Base-by-base conservation (phyloP, 2,888 invertebrate genomes). In the Macroteleia sp. region DNA sequence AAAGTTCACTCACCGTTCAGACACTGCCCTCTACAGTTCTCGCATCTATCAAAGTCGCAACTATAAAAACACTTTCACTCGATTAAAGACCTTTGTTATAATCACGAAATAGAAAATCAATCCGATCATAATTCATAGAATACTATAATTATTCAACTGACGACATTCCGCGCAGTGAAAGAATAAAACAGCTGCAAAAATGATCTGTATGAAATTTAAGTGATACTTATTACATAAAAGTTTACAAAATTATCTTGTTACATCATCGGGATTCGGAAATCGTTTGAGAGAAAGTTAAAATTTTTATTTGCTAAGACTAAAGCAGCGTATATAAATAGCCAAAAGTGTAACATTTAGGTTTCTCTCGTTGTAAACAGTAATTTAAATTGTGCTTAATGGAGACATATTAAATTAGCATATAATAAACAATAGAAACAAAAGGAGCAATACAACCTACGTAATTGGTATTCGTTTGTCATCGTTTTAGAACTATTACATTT, bases 1-100 rank as follows among this genome's bases (percentile, higher is more conserved):
- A 62, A 61, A 71, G 75, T 62, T 79, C 83, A 87, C 85, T 88
- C 85, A 87, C 88, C 88, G 81, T 84, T 66, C 82, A 80, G 78
- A 77, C 77, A 56, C 76, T 85, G 82, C 76, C 74, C 52, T 59
- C 50, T 59, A 28, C 39, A 50, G 36, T 34, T 67, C 67, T 46
- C 67, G 59, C 61, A 74, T 74, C 67, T 67, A 74, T 74, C 74
- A 67, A 66, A 74, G 74, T 67, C 67, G 83, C 64, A 61, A 82
- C 76, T 70, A 82, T 78, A 74, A 74, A 62, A 87, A 81, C 81
- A 85, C 87, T 86, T 86, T 89, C 83, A 84, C 82, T 79, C 77
- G 64, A 81, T 85, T 77, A 74, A 86, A 79, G 61, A 80, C 56
- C 77, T 66, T 80, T 85, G 87, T 88, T 82, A 80, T 85, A 48